A percentile compares a stretch with the other conserved stretches of the same genome.
Conservation (phyloP, 2,113 vertebrate genomes). For the Thermophis baileyi region DNA sequence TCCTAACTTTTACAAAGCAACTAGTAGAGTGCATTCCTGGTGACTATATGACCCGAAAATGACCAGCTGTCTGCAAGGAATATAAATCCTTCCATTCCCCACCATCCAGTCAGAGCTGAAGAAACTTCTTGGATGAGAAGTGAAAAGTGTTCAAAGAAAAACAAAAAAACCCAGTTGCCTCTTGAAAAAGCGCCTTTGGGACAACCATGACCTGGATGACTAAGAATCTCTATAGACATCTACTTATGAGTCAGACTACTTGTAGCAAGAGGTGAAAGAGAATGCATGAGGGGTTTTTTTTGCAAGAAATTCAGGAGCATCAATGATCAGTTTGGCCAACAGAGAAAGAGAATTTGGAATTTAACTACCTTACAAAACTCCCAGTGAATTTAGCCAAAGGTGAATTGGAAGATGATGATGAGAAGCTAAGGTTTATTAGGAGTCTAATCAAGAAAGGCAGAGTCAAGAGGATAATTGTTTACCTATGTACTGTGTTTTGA, state of each 20-base stretch:
- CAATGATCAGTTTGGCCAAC: not conserved
- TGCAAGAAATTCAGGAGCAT: not conserved
- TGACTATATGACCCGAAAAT: not conserved
- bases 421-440: not conserved
- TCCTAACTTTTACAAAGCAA: not conserved
- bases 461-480: not conserved
- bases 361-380: not conserved
- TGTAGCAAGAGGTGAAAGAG: not conserved
- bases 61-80: too few species aligned
- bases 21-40: not conserved
- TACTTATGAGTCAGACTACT: not conserved
- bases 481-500: not conserved
- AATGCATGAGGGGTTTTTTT: not conserved
- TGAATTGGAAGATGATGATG: not conserved
- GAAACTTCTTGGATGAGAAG: too few species aligned
- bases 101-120: too few species aligned
- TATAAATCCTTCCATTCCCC: too few species aligned
- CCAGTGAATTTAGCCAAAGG: not conserved
- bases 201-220: too few species aligned
- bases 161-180: too few species aligned
- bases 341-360: not conserved
- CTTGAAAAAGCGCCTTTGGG: too few species aligned
- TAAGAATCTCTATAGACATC: too few species aligned
- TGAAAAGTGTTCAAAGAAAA: too few species aligned
- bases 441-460: not conserved